phyloP scores from a whole-genome alignment of 2,797 vertebrate genomes.

The Aythya fuligula region DNA sequence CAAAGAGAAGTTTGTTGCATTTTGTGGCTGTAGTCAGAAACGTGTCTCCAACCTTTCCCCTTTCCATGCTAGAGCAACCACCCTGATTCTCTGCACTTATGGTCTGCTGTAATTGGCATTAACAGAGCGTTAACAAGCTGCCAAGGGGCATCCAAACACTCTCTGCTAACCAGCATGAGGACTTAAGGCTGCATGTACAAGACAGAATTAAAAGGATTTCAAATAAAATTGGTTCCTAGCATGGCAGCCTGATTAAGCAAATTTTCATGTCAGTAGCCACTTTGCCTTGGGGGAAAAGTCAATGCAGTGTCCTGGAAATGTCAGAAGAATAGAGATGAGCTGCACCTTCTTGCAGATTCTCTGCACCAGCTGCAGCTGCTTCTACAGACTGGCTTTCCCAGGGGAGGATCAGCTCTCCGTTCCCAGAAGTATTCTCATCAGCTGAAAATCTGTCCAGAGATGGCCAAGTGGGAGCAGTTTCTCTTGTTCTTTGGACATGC shows the following conservation, averaged over 20 bases:
- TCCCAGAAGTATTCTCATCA: not conserved
- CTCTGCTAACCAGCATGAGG: not conserved
- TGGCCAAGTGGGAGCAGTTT: not conserved
- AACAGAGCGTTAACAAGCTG: slow-evolving; percentile 15
- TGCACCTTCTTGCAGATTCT: not conserved
- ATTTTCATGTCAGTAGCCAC: not conserved
- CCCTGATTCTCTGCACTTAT: not conserved
- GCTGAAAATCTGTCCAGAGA: not conserved
- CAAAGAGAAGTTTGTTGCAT: not conserved
- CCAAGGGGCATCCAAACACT: slow-evolving; percentile 8
- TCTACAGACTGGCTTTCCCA: rapidly evolving
- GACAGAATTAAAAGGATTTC: not conserved
- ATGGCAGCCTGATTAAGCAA: not conserved
- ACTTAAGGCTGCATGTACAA: not conserved
- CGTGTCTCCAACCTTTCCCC: not conserved
- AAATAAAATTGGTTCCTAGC: not conserved
- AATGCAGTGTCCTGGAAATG: not conserved
- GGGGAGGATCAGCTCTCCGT: not conserved
- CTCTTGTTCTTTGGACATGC: not conserved
- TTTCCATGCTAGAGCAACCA: not conserved
- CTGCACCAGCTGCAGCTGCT: not conserved
- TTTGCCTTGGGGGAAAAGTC: not conserved
- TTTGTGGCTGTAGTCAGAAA: not conserved
- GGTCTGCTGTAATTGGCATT: not conserved
- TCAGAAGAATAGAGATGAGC: not conserved